These are phyloP conservation scores for Drosophila kanekoi DNA, from an alignment of 2,888 invertebrate species.

Conservation along the genomic window DNA sequence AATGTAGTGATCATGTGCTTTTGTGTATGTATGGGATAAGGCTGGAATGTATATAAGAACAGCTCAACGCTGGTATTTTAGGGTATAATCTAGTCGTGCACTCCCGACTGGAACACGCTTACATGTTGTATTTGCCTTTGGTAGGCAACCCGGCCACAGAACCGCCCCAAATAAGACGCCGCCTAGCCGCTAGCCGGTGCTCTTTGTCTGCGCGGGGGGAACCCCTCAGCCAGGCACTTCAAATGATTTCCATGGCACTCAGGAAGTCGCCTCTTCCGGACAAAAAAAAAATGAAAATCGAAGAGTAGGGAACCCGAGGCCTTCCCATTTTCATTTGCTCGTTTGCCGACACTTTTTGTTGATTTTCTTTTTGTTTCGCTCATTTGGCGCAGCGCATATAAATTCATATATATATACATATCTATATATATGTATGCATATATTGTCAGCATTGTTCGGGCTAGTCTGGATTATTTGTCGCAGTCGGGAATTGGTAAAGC, in stretches of 20 bases:
- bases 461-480: constrained; percentile 59
- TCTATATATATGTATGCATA: not conserved
- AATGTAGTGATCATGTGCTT: too few species aligned
- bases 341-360: constrained; percentile 52
- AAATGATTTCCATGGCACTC: constrained; percentile 68
- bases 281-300: constrained; percentile 22
- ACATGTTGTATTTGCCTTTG: constrained; percentile 59
- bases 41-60: too few species aligned
- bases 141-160: constrained; percentile 48
- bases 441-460: constrained; percentile 41
- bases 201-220: constrained; percentile 45
- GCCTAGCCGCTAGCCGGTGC: constrained; percentile 32
- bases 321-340: constrained; percentile 42
- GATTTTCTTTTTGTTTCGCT: constrained; percentile 50
- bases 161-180: constrained; percentile 47
- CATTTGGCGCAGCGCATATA: constrained; percentile 54
- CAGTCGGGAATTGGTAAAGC: constrained; percentile 55
- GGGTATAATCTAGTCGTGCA: too few species aligned
- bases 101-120: too few species aligned
- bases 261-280: constrained; percentile 68
- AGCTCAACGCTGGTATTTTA: too few species aligned
- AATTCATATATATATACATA: not conserved
- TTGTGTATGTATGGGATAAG: too few species aligned
- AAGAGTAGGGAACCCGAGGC: constrained; percentile 23
- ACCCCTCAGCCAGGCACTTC: constrained; percentile 48